Percentiles rank a stretch among this genome's conserved stretches.
These are phyloP conservation scores for Epinotia brunnichana DNA, from an alignment of 2,888 invertebrate genomes.

Conservation along the genomic window DNA sequence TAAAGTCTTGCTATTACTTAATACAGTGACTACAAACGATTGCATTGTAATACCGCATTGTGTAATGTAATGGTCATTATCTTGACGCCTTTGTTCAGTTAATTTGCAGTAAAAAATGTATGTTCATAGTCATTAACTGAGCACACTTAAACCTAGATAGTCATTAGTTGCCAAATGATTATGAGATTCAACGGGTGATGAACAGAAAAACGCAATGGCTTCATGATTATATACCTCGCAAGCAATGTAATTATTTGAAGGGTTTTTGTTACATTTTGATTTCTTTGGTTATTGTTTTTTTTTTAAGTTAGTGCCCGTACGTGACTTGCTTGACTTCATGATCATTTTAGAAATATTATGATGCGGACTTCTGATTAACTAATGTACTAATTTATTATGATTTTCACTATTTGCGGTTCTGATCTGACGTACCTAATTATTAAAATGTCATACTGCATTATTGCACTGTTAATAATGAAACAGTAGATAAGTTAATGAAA, in stretches of 20 bases:
- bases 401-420: not conserved
- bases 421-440: not conserved
- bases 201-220: conserved; percentile 13
- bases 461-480: not conserved
- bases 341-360: not conserved
- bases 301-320: too few species aligned
- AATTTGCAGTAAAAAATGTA: conserved; percentile 31
- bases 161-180: conserved; percentile 29
- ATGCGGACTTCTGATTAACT: not conserved
- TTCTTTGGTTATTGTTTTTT: not conserved
- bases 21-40: conserved; percentile 27
- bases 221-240: not conserved
- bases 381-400: not conserved
- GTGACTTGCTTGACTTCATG: not conserved
- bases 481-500: not conserved
- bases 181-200: conserved; percentile 14
- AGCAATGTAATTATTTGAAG: not conserved
- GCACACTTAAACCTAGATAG: conserved; percentile 9
- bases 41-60: conserved; percentile 31
- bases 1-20: conserved; percentile 10
- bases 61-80: conserved; percentile 34
- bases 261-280: not conserved
- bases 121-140: not conserved
- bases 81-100: conserved; percentile 17
- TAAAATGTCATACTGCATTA: not conserved